Base-by-base conservation (phyloP, 2,888 invertebrate species). In the Hanleya hanleyi region DNA sequence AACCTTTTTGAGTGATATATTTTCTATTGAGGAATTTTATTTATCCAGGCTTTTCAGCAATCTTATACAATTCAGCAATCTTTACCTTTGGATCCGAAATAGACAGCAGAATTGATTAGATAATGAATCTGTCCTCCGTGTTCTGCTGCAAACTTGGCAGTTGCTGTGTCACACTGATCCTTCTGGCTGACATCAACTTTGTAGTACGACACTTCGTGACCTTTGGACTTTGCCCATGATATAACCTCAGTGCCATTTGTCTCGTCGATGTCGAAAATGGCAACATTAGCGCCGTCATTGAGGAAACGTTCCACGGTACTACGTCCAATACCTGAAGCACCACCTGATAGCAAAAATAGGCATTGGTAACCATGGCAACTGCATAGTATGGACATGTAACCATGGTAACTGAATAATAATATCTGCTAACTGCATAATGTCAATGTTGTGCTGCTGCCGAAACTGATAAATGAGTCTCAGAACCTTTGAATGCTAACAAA, bases 31-130 rank as follows among this genome's bases (percentile, higher is more conserved):
- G n/a, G n/a, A n/a, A n/a, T n/a, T n/a, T n/a, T n/a, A n/a, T n/a
- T n/a, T n/a, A n/a, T n/a, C n/a, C n/a, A n/a, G n/a, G n/a, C n/a
- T n/a, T n/a, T n/a, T n/a, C n/a, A n/a, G n/a, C n/a, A n/a, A n/a
- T n/a, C n/a, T n/a, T n/a, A n/a, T n/a, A n/a, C n/a, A n/a, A n/a
- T n/a, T n/a, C n/a, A n/a, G n/a, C n/a, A n/a, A n/a, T 7, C 12
- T 26, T 12, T 71, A 72, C 72, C 72, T 68, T 72, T 67, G 3
- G 72, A 67, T 2, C 72, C 72, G 35, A 72, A 72, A 36, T 68
- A 72, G 7, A 33, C 72, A 15, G 64, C 72, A 12, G 37, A 26
- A 47, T 72, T 72, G 22, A 72, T 64, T 62, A 72, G 36, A n/a
- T 37, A 37, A 32, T 67, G 26, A 26, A 72, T 67, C 5, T 22